Conservation (phyloP, 2,113 vertebrate species). For the Procavia capensis region DNA sequence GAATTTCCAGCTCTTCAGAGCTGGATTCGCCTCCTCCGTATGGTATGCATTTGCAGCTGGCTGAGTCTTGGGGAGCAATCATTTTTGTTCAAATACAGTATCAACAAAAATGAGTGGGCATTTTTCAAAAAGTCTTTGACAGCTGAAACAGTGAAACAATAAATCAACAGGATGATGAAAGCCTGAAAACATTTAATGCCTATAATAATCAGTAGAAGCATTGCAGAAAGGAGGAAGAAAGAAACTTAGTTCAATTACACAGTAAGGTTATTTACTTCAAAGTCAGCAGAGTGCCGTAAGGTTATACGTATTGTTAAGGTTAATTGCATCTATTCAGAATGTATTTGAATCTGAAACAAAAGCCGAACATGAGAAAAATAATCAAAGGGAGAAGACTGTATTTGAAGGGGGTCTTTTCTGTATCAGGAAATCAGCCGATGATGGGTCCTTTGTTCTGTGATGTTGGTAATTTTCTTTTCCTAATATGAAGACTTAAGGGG, state of each 20-base stretch:
- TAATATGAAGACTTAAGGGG: slow-evolving; percentile 76
- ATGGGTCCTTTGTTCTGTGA: slow-evolving; percentile 67
- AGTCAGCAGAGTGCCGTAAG: slow-evolving; percentile 81
- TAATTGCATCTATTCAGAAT: slow-evolving; percentile 81
- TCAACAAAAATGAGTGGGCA: slow-evolving; percentile 70
- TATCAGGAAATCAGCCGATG: slow-evolving; percentile 64
- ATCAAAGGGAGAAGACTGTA: slow-evolving; percentile 64
- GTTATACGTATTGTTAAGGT: slow-evolving; percentile 83
- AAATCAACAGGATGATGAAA: slow-evolving; percentile 79
- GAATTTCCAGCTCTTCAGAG: slow-evolving; percentile 52
- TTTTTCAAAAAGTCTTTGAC: slow-evolving; percentile 79
- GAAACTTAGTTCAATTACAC: slow-evolving; percentile 78
- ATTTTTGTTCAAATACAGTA: slow-evolving; percentile 76
- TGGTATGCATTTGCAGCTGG: slow-evolving; percentile 29
- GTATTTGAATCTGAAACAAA: slow-evolving; percentile 85
- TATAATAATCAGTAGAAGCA: slow-evolving; percentile 78
- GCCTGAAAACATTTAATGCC: slow-evolving; percentile 74
- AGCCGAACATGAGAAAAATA: slow-evolving; percentile 77
- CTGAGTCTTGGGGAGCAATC: slow-evolving; percentile 68
- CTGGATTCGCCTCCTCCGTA: background rate
- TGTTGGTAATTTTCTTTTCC: slow-evolving; percentile 39
- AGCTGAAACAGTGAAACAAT: slow-evolving; percentile 77
- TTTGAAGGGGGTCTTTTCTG: slow-evolving; percentile 73
- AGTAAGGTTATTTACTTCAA: slow-evolving; percentile 83
- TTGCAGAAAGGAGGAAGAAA: slow-evolving; percentile 73